Percentiles rank a stretch among this genome's conserved stretches.
These are phyloP conservation scores for Pogoniulus pusillus DNA, from an alignment of 2,797 vertebrate genomes.

Conservation along the genomic window DNA sequence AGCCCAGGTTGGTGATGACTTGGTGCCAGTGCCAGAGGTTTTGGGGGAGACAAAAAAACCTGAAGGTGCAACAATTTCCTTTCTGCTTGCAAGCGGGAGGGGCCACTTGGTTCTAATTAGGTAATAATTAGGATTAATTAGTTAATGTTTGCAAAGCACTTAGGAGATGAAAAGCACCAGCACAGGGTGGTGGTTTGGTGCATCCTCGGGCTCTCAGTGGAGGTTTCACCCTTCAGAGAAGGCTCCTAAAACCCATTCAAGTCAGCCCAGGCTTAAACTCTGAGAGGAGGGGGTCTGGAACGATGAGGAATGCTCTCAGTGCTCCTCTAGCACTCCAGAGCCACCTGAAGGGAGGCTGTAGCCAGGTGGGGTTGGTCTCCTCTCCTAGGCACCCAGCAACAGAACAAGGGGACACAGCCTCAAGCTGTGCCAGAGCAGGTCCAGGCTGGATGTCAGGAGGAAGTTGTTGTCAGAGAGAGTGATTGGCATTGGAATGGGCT, in stretches of 20 bases:
- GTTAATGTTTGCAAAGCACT: constrained; percentile 63
- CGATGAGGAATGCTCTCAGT: background rate
- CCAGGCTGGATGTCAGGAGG: too few species aligned
- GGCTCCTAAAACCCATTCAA: background rate
- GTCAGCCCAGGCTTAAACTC: background rate
- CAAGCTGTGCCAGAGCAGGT: too few species aligned
- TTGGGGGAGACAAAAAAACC: background rate
- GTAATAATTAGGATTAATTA: constrained; percentile 68
- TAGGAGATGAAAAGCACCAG: background rate
- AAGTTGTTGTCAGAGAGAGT: too few species aligned
- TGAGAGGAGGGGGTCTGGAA: background rate
- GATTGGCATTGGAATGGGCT: too few species aligned
- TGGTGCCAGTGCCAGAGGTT: background rate
- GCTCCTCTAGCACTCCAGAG: background rate
- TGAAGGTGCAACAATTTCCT: background rate
- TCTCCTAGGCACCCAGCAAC: too few species aligned
- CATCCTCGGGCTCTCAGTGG: background rate
- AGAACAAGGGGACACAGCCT: too few species aligned
- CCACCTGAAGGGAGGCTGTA: too few species aligned
- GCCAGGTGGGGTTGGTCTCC: too few species aligned
- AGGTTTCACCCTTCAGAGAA: background rate
- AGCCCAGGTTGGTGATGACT: accelerated
- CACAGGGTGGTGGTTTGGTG: background rate
- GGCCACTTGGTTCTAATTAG: constrained; percentile 48
- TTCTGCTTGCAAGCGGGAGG: background rate